phyloP scores from a whole-genome alignment of 2,113 vertebrate species.

The Cynocephalus volans region DNA sequence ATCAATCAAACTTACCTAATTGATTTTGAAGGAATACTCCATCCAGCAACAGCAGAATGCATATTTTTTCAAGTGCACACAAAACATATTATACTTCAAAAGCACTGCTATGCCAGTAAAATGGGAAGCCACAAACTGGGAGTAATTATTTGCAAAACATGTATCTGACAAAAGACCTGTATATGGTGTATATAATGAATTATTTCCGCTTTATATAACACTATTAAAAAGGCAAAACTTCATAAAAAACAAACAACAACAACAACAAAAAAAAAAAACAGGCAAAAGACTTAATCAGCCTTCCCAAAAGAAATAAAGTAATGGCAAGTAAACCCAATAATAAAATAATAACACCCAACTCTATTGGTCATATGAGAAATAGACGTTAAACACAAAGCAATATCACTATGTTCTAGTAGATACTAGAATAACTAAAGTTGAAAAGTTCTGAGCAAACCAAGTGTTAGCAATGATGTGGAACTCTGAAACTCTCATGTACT shows the following conservation, averaged over 20 bases:
- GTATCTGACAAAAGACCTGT: too few relatives aligned
- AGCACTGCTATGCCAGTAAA: too few relatives aligned
- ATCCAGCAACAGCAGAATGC: too few relatives aligned
- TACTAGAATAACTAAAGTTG: background rate
- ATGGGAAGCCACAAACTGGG: background rate
- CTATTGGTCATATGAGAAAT: background rate
- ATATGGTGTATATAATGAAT: background rate
- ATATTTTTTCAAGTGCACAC: background rate
- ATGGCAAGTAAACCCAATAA: background rate
- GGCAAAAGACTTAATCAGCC: background rate
- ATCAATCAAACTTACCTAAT: too few relatives aligned
- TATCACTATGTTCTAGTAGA: background rate
- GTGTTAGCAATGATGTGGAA: background rate
- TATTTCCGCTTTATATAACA: too few relatives aligned
- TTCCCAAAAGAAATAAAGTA: background rate
- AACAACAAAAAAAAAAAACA: background rate
- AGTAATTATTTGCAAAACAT: background rate
- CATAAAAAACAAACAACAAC: too few relatives aligned
- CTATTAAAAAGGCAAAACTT: background rate
- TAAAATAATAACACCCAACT: background rate
- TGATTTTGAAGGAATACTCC: background rate
- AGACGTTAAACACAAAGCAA: background rate
- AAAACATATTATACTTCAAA: background rate
- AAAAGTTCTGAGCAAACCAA: background rate
- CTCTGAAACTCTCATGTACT: background rate